Evolutionary conservation across 64 coral and sea anemone genomes (phyloP), one percentile per base, ranked within the genome.

Genomic region (Porites lutea): DNA sequence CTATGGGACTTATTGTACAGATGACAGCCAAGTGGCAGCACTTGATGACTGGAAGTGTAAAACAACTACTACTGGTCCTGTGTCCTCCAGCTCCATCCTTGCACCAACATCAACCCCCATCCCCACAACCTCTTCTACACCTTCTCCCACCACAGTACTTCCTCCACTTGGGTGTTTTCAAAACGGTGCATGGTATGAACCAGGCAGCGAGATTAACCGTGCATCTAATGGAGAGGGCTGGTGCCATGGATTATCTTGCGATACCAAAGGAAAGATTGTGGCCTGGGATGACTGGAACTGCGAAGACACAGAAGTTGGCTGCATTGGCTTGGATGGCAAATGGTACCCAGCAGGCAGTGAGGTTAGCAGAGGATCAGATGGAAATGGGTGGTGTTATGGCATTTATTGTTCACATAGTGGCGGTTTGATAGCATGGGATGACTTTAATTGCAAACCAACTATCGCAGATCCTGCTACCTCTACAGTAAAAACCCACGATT

Each of bases 361-460:
- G 3, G 83, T 98, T 5, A 23, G 19, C 9, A 55, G 71, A 21
- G 79, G 65, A 48, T 93, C 48, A 54, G 90, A 95, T 77, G 91
- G 91, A 13, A 13, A 54, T 21, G 78, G 49, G 3, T 93, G 93
- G 96, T 98, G 96, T 65, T 82, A 88, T 37, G 93, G 96, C 15
- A 44, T 51, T 16, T 74, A 55, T 6, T 98, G 96, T 82, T 70
- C 77, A 23, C 2, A 69, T 50, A 2, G 76, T 10, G 93, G 96
- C 21, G 2, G 81, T 6, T 14, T 90, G 43, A 7, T 82, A 48
- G 3, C n/a, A 52, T 98, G 96, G 95, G 54, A 90, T 55, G 59
- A 96, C 60, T 93, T 79, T 44, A 59, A 92, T 4, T 94, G 93
- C 16, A 63, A 20, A 15, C 21, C 68, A 84, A 83, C 78, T 53